These are phyloP conservation scores for Hanleya hanleyi DNA, from an alignment of 2,888 invertebrate genomes.

Conservation along the genomic window DNA sequence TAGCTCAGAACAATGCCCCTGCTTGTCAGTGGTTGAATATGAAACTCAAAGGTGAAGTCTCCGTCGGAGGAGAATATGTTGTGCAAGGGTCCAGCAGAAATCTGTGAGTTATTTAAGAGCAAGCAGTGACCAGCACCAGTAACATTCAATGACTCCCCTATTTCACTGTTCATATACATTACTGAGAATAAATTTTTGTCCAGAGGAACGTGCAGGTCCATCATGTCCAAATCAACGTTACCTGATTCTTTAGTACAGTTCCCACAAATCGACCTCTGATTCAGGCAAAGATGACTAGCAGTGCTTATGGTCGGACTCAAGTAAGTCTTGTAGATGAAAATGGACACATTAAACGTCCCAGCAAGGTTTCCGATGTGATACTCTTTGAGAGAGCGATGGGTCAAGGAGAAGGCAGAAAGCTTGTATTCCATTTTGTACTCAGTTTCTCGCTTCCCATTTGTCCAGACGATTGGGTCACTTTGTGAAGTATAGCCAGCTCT, in stretches of 20 bases:
- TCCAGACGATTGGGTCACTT: slow-evolving; percentile 28
- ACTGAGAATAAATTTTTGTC: no score
- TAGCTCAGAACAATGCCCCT: slow-evolving; percentile 40
- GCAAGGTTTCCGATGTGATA: background rate
- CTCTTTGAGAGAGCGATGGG: background rate
- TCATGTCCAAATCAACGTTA: no score
- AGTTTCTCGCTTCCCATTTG: slow-evolving; percentile 24
- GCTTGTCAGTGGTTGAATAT: slow-evolving; percentile 26
- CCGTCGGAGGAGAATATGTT: slow-evolving; percentile 20
- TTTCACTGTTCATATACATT: slow-evolving; percentile 20
- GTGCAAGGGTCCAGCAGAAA: slow-evolving; percentile 24
- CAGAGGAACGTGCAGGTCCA: no score
- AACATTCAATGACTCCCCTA: slow-evolving; percentile 18
- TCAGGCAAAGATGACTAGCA: slow-evolving; percentile 19
- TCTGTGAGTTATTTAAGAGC: slow-evolving; percentile 16
- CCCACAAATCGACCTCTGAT: slow-evolving; percentile 20
- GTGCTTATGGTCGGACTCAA: slow-evolving; percentile 27
- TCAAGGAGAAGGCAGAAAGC: background rate
- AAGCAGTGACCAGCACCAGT: slow-evolving; percentile 35
- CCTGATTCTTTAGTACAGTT: slow-evolving; percentile 16
- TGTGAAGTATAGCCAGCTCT: slow-evolving; percentile 27
- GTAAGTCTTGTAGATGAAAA: background rate
- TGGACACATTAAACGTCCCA: background rate
- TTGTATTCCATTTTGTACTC: background rate
- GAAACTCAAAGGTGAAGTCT: slow-evolving; percentile 39